Evolutionary conservation across 2,888 invertebrate genomes (phyloP), one percentile per base, ranked within the genome.

Genomic region (Gnatocerus cornutus): DNA sequence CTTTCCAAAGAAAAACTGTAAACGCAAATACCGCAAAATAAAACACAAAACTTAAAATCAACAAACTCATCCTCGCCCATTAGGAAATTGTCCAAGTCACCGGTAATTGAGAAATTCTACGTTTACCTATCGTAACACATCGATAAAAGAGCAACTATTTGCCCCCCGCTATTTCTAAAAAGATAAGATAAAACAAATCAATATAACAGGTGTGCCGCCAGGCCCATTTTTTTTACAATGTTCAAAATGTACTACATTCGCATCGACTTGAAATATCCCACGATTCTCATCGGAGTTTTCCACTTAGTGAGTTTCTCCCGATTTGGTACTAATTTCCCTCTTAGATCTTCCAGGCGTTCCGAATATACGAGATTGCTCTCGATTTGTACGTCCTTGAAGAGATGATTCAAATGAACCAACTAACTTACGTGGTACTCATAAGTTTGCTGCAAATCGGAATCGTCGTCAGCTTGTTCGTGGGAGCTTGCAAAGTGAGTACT

Each of bases 301-400:
- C 61, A 69, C 33, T 45, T 66, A 33, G 69, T 69, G 41, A 65
- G 69, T 68, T n/a, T n/a, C n/a, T n/a, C n/a, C n/a, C n/a, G n/a
- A n/a, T n/a, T n/a, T n/a, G n/a, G n/a, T n/a, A n/a, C n/a, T n/a
- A n/a, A 41, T 12, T 21, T n/a, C 5, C 9, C 29, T 53, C 5
- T 9, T 39, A 69, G 56, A 30, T 55, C 12, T 55, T 58, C 6
- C 16, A 67, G 12, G 16, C 39, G 13, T 67, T 70, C 43, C 48
- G 67, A 29, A 62, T 56, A 3, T 70, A 67, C 27, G 70, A 62
- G 61, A 55, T 62, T 10, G 43, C 48, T 5, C 16, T 62, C 13
- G 67, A 70, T 14, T 7, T 70, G 27, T 65, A 65, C 27, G 12
- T 65, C 14, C 43, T 70, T n/a, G 70, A 70, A 50, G 67, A 70